Evolutionary conservation across 2,888 invertebrate genomes (phyloP), one percentile per base, ranked within the genome.

Genomic region (Euzetes globulus): DNA sequence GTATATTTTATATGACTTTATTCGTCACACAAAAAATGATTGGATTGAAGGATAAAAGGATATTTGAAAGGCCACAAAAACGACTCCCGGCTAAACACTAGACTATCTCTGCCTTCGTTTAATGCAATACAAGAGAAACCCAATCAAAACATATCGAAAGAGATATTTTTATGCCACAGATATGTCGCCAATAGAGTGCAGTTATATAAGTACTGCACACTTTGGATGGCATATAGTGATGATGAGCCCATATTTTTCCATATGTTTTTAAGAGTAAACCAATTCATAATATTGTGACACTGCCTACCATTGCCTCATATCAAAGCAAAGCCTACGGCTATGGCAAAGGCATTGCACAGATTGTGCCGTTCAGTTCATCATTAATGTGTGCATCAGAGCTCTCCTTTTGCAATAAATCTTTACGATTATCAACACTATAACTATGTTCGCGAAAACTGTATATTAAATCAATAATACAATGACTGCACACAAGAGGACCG

Each of bases 371-470:
- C 55, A 27, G 17, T 63, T 63, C 19, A 63, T 33, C 33, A 33
- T 33, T 33, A 33, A 33, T 33, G 33, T 63, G 63, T 63, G 27
- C n/a, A 63, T 27, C 25, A 19, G 29, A 29, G 29, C 63, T 63
- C 63, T 63, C 63, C 11, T 11, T 63, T 29, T 33, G 63, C 63
- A 63, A 63, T 63, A 63, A 63, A 63, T 63, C 63, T 63, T 63
- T 29, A 63, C 63, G 63, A 63, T 63, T 63, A 63, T 63, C 63
- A 63, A 63, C 63, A 63, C 63, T 63, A 63, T 33, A 63, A 29
- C 63, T 17, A 2, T 33, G 63, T 17, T 27, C 27, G 17, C 11
- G 33, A 63, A 63, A 63, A 63, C 63, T 63, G n/a, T 25, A 55
- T 55, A 22, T 55, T 55, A 55, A 55, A 55, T 55, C 55, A 55